Evolutionary conservation across 2,797 vertebrate genomes (phyloP).

Genomic region (Catamblyrhynchus diadema): DNA sequence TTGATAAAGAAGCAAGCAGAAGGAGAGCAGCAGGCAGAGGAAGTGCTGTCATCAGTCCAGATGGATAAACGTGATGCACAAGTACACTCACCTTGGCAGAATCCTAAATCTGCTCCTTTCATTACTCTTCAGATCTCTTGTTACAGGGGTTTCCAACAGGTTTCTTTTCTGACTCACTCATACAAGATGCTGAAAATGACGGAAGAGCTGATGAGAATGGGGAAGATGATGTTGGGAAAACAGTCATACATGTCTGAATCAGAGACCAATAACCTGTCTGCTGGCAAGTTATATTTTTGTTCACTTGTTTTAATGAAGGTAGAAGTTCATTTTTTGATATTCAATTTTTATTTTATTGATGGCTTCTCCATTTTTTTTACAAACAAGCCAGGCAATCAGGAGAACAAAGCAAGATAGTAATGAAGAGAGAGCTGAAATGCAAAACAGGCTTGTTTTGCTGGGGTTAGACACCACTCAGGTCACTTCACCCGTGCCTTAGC

Average conservation of each 20-base stretch:
- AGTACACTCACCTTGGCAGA: background rate
- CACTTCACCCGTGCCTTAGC: background rate
- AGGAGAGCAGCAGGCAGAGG: background rate
- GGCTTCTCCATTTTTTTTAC: background rate
- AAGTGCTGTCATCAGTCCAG: background rate
- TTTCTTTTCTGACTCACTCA: background rate
- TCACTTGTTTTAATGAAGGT: background rate
- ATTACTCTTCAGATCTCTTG: background rate
- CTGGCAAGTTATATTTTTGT: background rate
- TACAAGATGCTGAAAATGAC: background rate
- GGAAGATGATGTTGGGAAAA: background rate
- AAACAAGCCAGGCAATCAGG: background rate
- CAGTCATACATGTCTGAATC: background rate
- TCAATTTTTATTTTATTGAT: background rate
- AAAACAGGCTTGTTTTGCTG: background rate
- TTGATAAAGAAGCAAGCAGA: background rate
- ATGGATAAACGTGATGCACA: background rate
- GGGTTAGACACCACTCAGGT: rapidly evolving
- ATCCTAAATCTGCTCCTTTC: background rate
- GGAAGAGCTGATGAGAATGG: background rate
- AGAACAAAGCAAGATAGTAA: background rate
- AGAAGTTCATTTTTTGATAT: background rate
- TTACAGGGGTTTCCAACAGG: background rate
- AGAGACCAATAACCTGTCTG: background rate
- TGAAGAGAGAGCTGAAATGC: background rate